Conservation (phyloP, 23 tunicate genomes). For the Ascidia mentula region DNA sequence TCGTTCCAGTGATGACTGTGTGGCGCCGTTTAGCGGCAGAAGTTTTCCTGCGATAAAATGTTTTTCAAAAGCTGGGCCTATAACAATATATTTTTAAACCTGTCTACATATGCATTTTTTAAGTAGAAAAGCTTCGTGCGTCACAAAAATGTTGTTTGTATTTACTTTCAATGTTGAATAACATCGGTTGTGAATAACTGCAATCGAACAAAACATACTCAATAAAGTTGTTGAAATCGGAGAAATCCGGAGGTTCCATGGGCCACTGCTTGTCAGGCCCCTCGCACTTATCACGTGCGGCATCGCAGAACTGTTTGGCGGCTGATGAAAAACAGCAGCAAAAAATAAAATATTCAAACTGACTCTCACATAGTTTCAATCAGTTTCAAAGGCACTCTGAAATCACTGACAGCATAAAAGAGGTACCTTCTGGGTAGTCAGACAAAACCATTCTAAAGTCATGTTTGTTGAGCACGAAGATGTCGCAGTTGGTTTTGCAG, state of each 20-base stretch:
- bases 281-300: conserved; percentile 43
- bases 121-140: too few species aligned
- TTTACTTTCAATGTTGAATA: too few species aligned
- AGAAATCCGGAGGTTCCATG: conserved; percentile 31
- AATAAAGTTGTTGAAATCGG: conserved; percentile 17
- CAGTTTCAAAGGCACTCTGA: too few species aligned
- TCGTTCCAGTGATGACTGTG: background rate
- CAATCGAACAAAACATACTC: conserved; percentile 25
- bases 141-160: too few species aligned
- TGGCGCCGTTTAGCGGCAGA: conserved; percentile 19
- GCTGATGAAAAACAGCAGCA: conserved; percentile 19
- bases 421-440: conserved; percentile 80
- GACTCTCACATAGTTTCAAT: too few species aligned
- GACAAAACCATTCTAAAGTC: conserved; percentile 65
- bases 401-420: too few species aligned
- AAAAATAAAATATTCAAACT: too few species aligned
- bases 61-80: too few species aligned
- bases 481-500: conserved; percentile 83
- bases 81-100: too few species aligned
- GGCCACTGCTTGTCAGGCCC: conserved; percentile 46
- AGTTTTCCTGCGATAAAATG: conserved; percentile 43
- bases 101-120: too few species aligned
- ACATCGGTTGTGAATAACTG: too few species aligned
- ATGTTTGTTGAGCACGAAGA: conserved; percentile 59
- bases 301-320: conserved; percentile 39